These are phyloP conservation scores for Pangasius larnaudii DNA, from an alignment of 2,797 vertebrate genomes.

Conservation along the genomic window DNA sequence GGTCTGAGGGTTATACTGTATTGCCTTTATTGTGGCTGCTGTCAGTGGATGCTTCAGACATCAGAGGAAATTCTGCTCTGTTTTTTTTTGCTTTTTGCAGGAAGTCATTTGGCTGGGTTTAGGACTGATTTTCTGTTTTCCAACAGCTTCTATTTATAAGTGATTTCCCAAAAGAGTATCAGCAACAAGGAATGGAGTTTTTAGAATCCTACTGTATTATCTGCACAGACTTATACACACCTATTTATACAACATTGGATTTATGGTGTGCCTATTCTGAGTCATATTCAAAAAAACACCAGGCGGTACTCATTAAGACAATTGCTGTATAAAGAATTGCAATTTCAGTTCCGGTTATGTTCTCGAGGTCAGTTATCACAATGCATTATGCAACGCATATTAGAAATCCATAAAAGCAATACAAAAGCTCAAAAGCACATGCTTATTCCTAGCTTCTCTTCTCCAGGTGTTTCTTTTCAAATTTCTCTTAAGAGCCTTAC, in stretches of 20 bases:
- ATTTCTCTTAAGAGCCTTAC: neutral
- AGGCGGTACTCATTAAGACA: constrained; percentile 58
- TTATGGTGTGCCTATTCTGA: neutral
- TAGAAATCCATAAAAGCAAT: constrained; percentile 53
- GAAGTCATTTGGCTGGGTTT: neutral
- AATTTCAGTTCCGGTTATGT: constrained; percentile 51
- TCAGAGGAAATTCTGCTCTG: neutral
- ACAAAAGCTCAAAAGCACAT: constrained; percentile 57
- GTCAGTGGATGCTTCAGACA: neutral
- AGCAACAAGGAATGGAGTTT: neutral
- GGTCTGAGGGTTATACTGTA: constrained; percentile 14
- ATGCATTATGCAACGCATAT: constrained; percentile 61
- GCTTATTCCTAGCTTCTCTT: constrained; percentile 55
- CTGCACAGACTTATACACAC: constrained; percentile 16
- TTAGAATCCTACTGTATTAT: neutral
- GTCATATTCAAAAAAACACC: constrained; percentile 55
- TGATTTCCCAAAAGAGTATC: neutral
- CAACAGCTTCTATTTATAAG: neutral
- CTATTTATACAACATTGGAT: constrained; percentile 49
- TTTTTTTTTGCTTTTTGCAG: neutral
- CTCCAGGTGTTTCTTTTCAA: constrained; percentile 41
- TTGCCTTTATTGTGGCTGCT: constrained; percentile 19
- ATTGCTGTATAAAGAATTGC: constrained; percentile 55
- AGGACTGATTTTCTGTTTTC: neutral
- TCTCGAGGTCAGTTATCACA: constrained; percentile 67